phyloP scores from a whole-genome alignment of 2,797 vertebrate genomes.

The Tinamus major region DNA sequence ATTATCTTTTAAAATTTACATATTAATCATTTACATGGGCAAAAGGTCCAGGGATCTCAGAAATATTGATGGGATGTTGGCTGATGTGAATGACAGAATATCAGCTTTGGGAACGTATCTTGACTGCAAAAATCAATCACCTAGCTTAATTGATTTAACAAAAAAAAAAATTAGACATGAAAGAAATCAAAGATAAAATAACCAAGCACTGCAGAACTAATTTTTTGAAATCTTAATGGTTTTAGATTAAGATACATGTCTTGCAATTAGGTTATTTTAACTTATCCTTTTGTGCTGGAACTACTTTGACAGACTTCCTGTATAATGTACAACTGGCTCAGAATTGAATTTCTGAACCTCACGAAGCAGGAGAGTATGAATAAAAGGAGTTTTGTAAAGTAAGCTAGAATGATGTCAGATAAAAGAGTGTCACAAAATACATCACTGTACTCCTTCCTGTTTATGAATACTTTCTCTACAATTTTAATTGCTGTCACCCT shows the following conservation, averaged over 20 bases:
- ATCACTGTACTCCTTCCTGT: not conserved
- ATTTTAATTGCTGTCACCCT: not conserved
- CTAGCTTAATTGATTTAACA: conserved; percentile 24
- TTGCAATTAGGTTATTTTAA: not conserved
- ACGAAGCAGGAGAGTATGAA: not conserved
- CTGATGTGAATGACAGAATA: not conserved
- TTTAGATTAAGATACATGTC: not conserved
- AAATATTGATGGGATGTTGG: not conserved
- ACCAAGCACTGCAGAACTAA: not conserved
- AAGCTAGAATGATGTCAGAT: not conserved
- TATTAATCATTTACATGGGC: conserved; percentile 14
- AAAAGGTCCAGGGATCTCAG: not conserved
- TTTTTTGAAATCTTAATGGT: not conserved
- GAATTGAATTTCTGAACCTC: conserved; percentile 19
- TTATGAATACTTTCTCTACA: not conserved
- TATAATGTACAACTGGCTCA: not conserved
- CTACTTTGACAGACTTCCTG: not conserved
- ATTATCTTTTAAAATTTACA: not conserved
- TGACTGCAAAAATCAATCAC: not conserved
- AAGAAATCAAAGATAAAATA: conserved; percentile 24
- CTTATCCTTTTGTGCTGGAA: not conserved
- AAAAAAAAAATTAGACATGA: not conserved
- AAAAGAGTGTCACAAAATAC: not conserved
- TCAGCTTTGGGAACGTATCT: not conserved
- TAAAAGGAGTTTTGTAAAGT: not conserved